Conservation (phyloP, 2,113 vertebrate species). For the Pseudorectes ferrugineus region DNA sequence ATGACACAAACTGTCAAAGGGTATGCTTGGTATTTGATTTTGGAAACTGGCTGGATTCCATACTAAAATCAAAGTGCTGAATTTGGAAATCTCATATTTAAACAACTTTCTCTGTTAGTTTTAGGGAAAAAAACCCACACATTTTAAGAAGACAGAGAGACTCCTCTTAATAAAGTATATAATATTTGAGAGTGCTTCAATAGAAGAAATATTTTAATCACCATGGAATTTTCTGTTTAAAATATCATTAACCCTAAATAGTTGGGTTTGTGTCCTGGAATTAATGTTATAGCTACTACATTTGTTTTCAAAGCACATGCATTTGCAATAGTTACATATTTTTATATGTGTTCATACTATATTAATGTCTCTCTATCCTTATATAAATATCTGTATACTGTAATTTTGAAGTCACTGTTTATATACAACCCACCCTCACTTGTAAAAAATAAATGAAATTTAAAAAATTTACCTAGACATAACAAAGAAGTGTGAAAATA, state of each 20-base stretch:
- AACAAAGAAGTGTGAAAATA: not conserved
- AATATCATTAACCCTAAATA: not conserved
- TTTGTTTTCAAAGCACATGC: not conserved
- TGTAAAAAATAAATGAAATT: not conserved
- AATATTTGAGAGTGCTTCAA: not conserved
- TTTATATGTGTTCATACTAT: not conserved
- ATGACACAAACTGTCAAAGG: not conserved
- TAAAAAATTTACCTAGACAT: not conserved
- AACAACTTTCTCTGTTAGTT: not conserved
- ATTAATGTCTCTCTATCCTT: rapidly evolving
- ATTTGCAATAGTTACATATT: not conserved
- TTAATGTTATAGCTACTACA: not conserved
- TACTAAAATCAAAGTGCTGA: not conserved
- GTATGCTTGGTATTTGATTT: not conserved
- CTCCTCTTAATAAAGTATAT: not conserved
- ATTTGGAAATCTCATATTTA: not conserved
- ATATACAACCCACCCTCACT: not conserved
- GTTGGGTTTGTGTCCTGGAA: not conserved
- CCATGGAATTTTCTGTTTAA: not conserved
- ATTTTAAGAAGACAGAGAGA: not conserved
- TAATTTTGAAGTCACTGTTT: not conserved
- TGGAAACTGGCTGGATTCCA: not conserved
- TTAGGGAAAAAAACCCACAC: rapidly evolving
- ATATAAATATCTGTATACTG: not conserved
- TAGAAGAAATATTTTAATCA: not conserved